A percentile compares a stretch with the other conserved stretches of the same genome.
Conservation (phyloP, 2,113 vertebrate species). For the Dasyprocta punctata region DNA sequence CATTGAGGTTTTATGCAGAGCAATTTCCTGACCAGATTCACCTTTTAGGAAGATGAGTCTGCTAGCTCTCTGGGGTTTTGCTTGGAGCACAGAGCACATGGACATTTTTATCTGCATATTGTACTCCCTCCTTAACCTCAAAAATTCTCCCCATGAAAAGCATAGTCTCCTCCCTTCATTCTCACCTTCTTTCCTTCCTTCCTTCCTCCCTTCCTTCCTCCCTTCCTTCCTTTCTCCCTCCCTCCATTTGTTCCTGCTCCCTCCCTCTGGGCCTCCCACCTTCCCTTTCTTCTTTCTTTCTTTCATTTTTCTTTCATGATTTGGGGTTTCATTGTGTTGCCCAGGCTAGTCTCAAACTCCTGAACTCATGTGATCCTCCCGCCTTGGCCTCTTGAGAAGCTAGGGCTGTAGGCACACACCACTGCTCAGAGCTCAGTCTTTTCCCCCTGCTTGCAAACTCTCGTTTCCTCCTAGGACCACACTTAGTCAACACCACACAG, state of each 20-base stretch:
- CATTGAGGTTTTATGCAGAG: neutral
- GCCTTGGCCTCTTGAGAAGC: neutral
- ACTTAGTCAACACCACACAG: neutral
- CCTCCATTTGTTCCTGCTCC: too few species aligned
- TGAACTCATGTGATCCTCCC: neutral
- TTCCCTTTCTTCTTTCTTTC: too few species aligned
- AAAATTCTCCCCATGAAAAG: neutral
- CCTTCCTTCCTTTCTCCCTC: neutral
- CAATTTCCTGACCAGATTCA: neutral
- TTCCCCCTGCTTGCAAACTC: neutral
- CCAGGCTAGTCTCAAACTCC: neutral
- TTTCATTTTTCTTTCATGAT: neutral
- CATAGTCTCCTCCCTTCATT: neutral
- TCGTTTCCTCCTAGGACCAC: neutral
- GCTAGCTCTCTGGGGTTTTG: fast-evolving
- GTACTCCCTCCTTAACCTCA: neutral
- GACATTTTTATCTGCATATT: neutral
- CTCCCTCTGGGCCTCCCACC: too few species aligned
- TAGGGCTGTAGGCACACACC: neutral
- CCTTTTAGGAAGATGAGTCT: neutral
- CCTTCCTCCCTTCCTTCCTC: neutral
- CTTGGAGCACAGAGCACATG: neutral
- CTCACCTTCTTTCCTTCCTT: too few species aligned
- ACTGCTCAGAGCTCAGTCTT: neutral
- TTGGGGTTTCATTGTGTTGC: neutral